Percentiles rank a stretch among this genome's conserved stretches.
Evolutionary conservation across 2,113 vertebrate genomes (phyloP).

Genomic region (Cryptotis parvus): DNA sequence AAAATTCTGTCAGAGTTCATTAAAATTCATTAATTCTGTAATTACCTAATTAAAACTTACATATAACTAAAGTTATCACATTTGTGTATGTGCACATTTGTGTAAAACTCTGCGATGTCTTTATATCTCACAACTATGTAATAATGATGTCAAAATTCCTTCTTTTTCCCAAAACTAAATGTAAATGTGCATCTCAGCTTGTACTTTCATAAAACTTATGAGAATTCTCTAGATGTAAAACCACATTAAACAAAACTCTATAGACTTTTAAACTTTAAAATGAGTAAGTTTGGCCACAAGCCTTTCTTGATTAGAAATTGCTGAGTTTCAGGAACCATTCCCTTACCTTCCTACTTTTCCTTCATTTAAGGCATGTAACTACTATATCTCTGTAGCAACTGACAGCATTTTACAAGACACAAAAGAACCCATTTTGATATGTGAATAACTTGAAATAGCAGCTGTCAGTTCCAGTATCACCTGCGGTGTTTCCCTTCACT

Average conservation of each 20-base stretch:
- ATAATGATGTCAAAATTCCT: conserved; percentile 11
- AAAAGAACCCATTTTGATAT: conserved; percentile 3
- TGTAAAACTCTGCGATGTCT: background rate
- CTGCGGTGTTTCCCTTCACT: background rate
- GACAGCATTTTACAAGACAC: conserved; percentile 11
- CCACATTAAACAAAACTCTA: background rate
- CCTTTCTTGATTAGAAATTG: conserved; percentile 1
- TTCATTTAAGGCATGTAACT: background rate
- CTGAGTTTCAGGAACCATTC: background rate
- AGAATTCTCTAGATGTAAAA: background rate
- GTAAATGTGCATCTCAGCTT: conserved; percentile 44
- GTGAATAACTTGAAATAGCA: conserved; percentile 6
- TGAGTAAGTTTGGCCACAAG: background rate
- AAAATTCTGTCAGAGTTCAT: background rate
- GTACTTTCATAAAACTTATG: conserved; percentile 2
- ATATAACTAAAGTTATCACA: too few species aligned
- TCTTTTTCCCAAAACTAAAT: background rate
- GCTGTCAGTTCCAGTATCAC: background rate
- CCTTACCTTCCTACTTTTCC: background rate
- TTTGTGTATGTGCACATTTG: too few species aligned
- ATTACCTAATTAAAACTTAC: background rate
- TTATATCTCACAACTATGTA: background rate
- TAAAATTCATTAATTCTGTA: too few species aligned
- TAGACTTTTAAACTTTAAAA: conserved; percentile 12
- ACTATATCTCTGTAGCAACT: conserved; percentile 17